These are phyloP conservation scores for Sebastes paucispinis DNA, from an alignment of 2,797 vertebrate species.

Conservation along the genomic window DNA sequence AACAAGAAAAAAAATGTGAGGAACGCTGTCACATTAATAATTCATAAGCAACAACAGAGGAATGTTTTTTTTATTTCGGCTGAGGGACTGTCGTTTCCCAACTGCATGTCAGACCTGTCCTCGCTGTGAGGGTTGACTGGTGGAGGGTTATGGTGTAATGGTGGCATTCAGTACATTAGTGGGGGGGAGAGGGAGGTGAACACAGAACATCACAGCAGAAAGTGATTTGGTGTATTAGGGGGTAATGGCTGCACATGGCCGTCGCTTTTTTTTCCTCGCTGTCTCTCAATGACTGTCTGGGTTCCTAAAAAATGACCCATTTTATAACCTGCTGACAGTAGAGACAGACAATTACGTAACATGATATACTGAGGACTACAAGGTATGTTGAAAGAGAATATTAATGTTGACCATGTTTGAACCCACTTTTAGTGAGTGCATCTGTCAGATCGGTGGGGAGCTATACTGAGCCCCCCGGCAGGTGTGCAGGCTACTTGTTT, in stretches of 20 bases:
- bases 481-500: neutral
- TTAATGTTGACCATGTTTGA: constrained; percentile 23
- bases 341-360: constrained; percentile 14
- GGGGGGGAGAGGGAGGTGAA: neutral
- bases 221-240: constrained; percentile 7
- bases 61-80: constrained; percentile 18
- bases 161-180: constrained; percentile 4
- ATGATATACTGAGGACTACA: neutral
- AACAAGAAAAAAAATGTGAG: constrained; percentile 36
- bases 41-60: constrained; percentile 58
- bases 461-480: neutral
- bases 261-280: neutral
- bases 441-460: neutral
- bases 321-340: constrained; percentile 3
- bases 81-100: constrained; percentile 15
- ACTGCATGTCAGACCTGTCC: constrained; percentile 21
- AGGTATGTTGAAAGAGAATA: constrained; percentile 17
- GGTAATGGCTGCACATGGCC: constrained; percentile 1
- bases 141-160: constrained; percentile 22
- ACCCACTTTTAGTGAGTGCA: neutral
- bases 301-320: neutral
- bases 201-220: constrained; percentile 1
- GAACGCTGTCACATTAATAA: constrained; percentile 64
- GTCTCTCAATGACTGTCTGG: constrained; percentile 1
- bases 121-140: constrained; percentile 10